phyloP scores from a whole-genome alignment of 2,113 vertebrate species.

The Zosterops hypoxanthus region DNA sequence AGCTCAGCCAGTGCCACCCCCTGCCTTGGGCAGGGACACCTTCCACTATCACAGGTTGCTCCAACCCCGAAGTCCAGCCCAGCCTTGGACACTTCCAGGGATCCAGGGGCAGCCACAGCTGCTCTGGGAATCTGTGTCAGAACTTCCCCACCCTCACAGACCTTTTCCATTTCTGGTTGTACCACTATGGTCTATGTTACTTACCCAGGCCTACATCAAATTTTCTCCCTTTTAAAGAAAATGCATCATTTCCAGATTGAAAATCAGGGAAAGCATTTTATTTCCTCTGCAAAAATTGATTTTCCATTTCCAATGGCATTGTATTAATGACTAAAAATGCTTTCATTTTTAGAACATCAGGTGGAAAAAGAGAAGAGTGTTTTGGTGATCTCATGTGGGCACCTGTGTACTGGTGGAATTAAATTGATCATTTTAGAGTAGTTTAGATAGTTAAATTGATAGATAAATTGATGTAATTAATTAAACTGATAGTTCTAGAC shows the following conservation, averaged over 20 bases:
- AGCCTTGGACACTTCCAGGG: background rate
- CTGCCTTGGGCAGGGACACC: background rate
- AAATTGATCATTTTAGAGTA: background rate
- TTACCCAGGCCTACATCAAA: accelerated
- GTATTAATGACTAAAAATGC: background rate
- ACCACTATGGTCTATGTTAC: background rate
- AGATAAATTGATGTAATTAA: background rate
- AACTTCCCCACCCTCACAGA: background rate
- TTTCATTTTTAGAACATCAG: background rate
- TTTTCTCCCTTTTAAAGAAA: background rate
- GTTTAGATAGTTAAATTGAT: background rate
- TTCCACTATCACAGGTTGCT: background rate
- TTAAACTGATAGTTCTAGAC: background rate
- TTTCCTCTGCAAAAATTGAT: background rate
- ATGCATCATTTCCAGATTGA: background rate
- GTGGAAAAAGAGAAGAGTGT: background rate
- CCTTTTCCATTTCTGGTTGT: background rate
- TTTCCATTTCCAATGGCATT: background rate
- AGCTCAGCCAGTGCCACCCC: too few species aligned
- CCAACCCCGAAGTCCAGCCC: accelerated
- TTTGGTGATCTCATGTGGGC: background rate
- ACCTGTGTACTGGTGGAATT: background rate
- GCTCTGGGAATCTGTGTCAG: accelerated
- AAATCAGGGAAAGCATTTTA: background rate
- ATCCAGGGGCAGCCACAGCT: background rate